Evolutionary conservation across 2,113 vertebrate species (phyloP), one percentile per base, ranked within the genome.

Genomic region (Cyrtonyx montezumae): DNA sequence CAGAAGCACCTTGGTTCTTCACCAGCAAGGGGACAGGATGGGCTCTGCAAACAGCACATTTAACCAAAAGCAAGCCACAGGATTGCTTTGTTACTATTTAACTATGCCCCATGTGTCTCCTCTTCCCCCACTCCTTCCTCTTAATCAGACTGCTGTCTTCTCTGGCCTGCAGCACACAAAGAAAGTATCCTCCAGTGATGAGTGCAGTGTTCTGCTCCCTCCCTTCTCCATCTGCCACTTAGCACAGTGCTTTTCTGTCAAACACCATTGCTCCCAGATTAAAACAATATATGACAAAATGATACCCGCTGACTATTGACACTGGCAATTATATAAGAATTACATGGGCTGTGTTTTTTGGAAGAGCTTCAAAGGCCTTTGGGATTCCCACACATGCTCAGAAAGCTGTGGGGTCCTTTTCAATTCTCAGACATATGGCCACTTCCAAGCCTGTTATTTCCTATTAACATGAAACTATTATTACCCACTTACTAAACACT

Each of bases 261-360:
- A 95, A 95, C 96, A n/a, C 93, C 91, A 67, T 86, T 90, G 91
- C 96, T 98, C 97, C 97, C 96, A 97, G 97, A 98, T 97, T 98
- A 97, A 98, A 98, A 98, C 97, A 98, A 98, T 96, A 98, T 95
- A 97, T 92, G 89, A 97, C 97, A 96, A 88, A 95, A 92, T 66
- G 90, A 95, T 95, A 94, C 96, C 90, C 21, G 59, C 94, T 75
- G 95, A 89, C 97, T 84, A 97, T 97, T 96, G 96, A 95, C 90
- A 63, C 94, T 93, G 89, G 84, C 84, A 95, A 97, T 96, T 94
- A 91, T 28, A 28, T 37, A 93, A 85, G 95, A 96, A 97, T 97
- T 93, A 90, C 95, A 97, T 43, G 11, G 42, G 84, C 95, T 95
- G 95, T 96, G 87, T 93, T 59, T 89, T 95, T 97, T 97, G 91